Evolutionary conservation across 2,113 vertebrate species (phyloP).

Genomic region (Dolichallabes microphthalmus): DNA sequence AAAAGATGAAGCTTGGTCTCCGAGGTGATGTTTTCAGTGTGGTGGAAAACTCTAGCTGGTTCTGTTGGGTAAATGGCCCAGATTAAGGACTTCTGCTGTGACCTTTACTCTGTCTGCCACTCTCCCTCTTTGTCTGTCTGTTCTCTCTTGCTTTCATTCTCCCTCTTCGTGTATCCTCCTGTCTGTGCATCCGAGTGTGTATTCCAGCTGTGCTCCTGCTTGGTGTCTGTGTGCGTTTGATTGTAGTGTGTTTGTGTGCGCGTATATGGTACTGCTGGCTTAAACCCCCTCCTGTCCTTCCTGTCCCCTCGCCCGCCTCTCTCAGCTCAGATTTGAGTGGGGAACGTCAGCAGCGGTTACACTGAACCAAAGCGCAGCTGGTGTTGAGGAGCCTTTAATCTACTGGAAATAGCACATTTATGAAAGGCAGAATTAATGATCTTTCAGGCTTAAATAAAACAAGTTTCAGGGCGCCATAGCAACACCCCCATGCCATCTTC

Average conservation of each 20-base stretch:
- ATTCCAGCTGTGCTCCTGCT: constrained; percentile 40
- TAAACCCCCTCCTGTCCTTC: constrained; percentile 22
- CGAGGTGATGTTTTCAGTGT: constrained; percentile 34
- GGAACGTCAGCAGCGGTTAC: constrained; percentile 33
- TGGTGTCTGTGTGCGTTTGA: constrained; percentile 36
- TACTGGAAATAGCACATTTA: constrained; percentile 53
- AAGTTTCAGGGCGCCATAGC: constrained; percentile 50
- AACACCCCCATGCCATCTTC: constrained; percentile 43
- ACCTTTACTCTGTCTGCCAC: constrained; percentile 20
- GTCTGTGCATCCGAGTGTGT: constrained; percentile 36
- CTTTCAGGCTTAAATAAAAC: constrained; percentile 43
- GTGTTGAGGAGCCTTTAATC: constrained; percentile 51
- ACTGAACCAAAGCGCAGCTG: constrained; percentile 46
- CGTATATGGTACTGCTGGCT: constrained; percentile 19
- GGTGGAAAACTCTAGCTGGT: constrained; percentile 16
- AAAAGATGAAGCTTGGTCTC: constrained; percentile 2
- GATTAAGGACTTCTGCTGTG: constrained; percentile 33
- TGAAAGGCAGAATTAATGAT: constrained; percentile 52
- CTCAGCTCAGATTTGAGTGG: constrained; percentile 18
- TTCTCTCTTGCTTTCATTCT: constrained; percentile 38
- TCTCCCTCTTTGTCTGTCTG: neutral
- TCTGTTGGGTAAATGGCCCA: constrained; percentile 38
- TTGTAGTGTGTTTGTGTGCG: constrained; percentile 8
- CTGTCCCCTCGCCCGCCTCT: constrained; percentile 11
- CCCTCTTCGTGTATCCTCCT: constrained; percentile 30